Evolutionary conservation across 2,888 invertebrate species (phyloP).

Genomic region (Periphyllus acericola): DNA sequence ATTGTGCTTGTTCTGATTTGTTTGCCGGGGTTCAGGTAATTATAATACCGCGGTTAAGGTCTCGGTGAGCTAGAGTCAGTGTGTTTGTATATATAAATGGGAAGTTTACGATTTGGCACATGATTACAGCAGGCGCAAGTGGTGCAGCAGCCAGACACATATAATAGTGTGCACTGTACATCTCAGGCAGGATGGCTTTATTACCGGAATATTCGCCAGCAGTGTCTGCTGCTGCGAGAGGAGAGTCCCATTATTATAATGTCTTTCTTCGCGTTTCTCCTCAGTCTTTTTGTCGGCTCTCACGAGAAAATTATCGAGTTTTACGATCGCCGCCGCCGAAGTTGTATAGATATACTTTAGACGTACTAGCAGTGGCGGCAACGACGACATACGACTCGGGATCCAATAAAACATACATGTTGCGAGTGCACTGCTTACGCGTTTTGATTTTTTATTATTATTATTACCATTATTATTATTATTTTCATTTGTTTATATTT

Average conservation of each 20-base stretch:
- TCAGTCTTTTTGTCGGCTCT: conserved; percentile 24
- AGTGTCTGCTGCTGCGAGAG: conserved; percentile 1
- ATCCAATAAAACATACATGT: conserved; percentile 11
- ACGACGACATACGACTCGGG: neutral
- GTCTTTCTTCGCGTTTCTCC: conserved; percentile 3
- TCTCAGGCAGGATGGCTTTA: conserved; percentile 34
- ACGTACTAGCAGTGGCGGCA: neutral
- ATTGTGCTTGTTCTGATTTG: conserved; percentile 45
- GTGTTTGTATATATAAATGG: neutral
- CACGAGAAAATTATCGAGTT: conserved; percentile 53
- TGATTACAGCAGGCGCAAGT: conserved; percentile 1
- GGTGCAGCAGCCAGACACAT: neutral
- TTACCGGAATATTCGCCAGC: conserved; percentile 45
- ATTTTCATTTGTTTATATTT: neutral
- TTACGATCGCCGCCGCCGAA: conserved; percentile 31
- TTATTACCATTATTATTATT: neutral
- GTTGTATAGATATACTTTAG: neutral
- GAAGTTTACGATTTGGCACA: conserved; percentile 54
- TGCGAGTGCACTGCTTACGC: neutral
- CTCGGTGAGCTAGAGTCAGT: neutral
- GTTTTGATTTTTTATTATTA: neutral
- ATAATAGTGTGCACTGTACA: neutral
- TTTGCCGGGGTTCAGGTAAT: conserved; percentile 42
- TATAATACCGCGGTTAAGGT: conserved; percentile 16
- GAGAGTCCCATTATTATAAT: conserved; percentile 32